These are phyloP conservation scores for Sesamia nonagrioides DNA, from an alignment of 1,140 invertebrate genomes.

Conservation along the genomic window DNA sequence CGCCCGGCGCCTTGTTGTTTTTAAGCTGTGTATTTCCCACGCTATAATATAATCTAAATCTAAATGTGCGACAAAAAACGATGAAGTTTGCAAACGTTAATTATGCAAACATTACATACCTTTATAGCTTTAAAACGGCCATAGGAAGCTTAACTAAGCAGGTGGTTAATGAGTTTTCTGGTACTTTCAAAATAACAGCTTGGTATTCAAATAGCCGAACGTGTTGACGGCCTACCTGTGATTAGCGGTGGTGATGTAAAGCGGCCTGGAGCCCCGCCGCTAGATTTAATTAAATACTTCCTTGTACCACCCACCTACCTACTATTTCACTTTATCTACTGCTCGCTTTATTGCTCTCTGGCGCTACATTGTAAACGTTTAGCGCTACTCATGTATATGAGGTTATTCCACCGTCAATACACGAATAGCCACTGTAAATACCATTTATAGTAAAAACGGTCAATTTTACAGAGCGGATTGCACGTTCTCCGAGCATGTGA, in stretches of 20 bases:
- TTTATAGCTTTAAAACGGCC: slow-evolving; percentile 20
- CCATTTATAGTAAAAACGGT: slow-evolving; percentile 32
- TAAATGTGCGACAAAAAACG: not conserved
- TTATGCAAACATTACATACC: not conserved
- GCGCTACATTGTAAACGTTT: slow-evolving; percentile 57
- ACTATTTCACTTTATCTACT: slow-evolving; percentile 73
- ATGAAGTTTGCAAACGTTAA: not conserved
- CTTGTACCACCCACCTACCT: slow-evolving; percentile 74
- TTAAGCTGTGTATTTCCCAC: too few relatives aligned
- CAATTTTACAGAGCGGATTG: slow-evolving; percentile 32
- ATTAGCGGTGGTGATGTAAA: slow-evolving; percentile 79
- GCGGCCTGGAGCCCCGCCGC: slow-evolving; percentile 63
- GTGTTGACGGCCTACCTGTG: slow-evolving; percentile 78
- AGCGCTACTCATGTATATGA: slow-evolving; percentile 45
- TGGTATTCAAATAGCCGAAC: slow-evolving; percentile 74
- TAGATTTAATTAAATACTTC: slow-evolving; percentile 86
- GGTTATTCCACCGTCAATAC: slow-evolving; percentile 20
- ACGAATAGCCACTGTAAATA: slow-evolving; percentile 23
- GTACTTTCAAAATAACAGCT: slow-evolving; percentile 68
- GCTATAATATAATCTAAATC: too few relatives aligned
- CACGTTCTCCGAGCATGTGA: slow-evolving; percentile 70
- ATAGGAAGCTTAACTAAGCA: slow-evolving; percentile 49
- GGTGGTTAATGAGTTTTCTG: slow-evolving; percentile 60
- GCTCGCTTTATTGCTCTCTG: slow-evolving; percentile 52
- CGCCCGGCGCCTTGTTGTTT: too few relatives aligned